Conservation (phyloP, 2,797 vertebrate species). For the Manis javanica region DNA sequence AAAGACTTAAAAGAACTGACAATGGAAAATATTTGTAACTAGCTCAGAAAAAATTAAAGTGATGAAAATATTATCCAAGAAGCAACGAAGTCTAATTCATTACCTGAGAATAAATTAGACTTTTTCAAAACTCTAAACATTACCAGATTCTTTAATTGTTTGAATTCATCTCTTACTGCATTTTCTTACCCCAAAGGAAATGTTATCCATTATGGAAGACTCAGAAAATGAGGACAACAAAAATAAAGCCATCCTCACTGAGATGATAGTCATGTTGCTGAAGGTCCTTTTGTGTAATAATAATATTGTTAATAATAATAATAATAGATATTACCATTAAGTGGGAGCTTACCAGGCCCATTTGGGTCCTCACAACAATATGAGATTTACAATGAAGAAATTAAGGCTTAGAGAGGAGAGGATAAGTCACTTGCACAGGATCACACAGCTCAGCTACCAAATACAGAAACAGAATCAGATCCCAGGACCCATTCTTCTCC, state of each 20-base stretch:
- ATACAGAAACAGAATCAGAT: not conserved
- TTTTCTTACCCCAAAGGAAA: not conserved
- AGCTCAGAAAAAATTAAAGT: not conserved
- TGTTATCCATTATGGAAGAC: not conserved
- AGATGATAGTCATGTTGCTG: not conserved
- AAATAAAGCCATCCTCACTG: not conserved
- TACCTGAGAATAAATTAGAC: not conserved
- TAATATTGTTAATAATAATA: no score
- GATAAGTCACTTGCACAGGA: not conserved
- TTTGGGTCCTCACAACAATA: not conserved
- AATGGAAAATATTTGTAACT: not conserved
- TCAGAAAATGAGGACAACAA: not conserved
- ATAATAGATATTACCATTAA: not conserved
- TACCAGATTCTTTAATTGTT: not conserved
- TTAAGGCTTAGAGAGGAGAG: not conserved
- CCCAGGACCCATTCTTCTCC: not conserved
- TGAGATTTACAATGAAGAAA: not conserved
- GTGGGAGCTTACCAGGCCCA: not conserved
- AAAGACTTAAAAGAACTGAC: not conserved
- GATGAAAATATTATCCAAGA: not conserved
- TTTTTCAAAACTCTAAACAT: not conserved
- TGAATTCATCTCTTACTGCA: not conserved
- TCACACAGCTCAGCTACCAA: not conserved
- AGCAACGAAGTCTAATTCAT: not conserved
- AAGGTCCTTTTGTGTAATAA: not conserved